Base-by-base conservation (phyloP, 2,888 invertebrate species). In the Oasisia sp. region DNA sequence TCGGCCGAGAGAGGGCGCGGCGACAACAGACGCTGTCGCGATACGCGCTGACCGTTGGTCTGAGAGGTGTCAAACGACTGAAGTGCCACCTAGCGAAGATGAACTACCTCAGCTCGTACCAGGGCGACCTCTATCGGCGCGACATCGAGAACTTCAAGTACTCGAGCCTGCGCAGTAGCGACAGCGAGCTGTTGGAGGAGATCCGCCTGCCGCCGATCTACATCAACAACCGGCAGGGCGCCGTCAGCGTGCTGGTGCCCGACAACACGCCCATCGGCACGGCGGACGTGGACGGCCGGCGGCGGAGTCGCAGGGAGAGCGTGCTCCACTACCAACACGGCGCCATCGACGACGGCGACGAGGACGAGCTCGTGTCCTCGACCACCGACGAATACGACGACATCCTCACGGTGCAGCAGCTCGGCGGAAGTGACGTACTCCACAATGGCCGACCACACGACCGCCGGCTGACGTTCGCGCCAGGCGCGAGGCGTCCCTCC, bases 111-210 rank as follows among this genome's bases (percentile, higher is more conserved):
- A 74, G 74, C 27, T 74, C 74, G 74, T 74, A 74, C 74, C 27
- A 74, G 27, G 74, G 74, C 74, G 74, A 74, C 74, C 74, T 74
- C 27, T 74, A 74, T n/a, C 74, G 91, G n/a, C 91, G 91, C 38
- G 91, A 91, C 91, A 91, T 91, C 91, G 91, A 91, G 91, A 45
- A 91, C 50, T 91, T 91, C 91, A 44, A 56, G 32, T 91, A 91
- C 91, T 91, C 91, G 44, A 50, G 91, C n/a, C 56, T 91, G 91
- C 32, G 14, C 32, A 91, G n/a, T 56, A 50, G 91, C 19, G 91
- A 91, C 27, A 44, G 91, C 45, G 91, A 38, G 32, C 44, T 91
- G 14, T 50, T 91, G 2, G 91, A 91, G 19, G 91, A 91, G 50
- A 50, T 91, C 32, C 91, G 91, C 3, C 45, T 32, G 45, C 50